Evolutionary conservation across 2,113 vertebrate species (phyloP), one percentile per base, ranked within the genome.

Genomic region (Gasterosteus aculeatus): DNA sequence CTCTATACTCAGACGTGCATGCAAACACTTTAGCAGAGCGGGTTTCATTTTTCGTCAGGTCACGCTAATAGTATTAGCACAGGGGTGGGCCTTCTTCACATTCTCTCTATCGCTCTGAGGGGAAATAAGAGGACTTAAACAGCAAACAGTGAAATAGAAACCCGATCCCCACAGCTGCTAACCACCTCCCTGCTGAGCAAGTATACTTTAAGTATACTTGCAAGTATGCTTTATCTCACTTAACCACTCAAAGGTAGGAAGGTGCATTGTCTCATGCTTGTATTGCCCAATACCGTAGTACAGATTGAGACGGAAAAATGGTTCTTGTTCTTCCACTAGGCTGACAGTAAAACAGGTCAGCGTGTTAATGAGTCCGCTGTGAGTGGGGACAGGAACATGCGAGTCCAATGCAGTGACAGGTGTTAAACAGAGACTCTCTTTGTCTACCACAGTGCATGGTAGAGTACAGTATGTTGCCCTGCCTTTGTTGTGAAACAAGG

Each of bases 401-500:
- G 90, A 89, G 92, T 89, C 94, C 87, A 91, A 94, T 88, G 93
- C 47, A 93, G 82, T 93, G 94, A 93, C 94, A 96, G 95, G 94
- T 95, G 95, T 91, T 93, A 89, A 86, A 95, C 93, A 96, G 91
- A 95, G 91, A 90, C 91, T 83, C 90, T 92, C 94, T 95, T 94
- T 95, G 95, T 96, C 85, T 91, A 86, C 91, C 71, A 73, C 63
- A 72, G 58, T 72, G 47, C 58, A 69, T 35, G 89, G 22, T 26
- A 26, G 22, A 26, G 92, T 94, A 93, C 78, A 75, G 64, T 78
- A 78, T 89, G 93, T 92, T 93, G 92, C 93, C 87, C 87, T 89
- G 94, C 90, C 92, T 95, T 95, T 91, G 95, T 95, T 93, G 94
- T 93, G 85, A 92, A 90, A 92, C 92, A 93, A 93, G 95, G 94